Conservation (phyloP, 1,140 invertebrate genomes). For the Drosophila arizonae region DNA sequence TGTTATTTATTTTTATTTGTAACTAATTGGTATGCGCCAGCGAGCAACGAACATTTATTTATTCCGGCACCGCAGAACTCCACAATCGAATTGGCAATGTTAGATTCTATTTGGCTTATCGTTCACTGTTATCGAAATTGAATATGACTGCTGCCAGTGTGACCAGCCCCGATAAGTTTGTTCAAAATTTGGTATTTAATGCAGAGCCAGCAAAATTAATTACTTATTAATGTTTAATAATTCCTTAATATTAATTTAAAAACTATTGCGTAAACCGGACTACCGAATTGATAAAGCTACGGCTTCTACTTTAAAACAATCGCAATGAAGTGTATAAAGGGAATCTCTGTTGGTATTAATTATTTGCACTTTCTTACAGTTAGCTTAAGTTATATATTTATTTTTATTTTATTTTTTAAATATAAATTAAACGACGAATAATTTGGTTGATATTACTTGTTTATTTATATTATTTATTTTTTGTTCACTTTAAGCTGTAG, state of each 20-base stretch:
- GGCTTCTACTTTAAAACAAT: too few relatives aligned
- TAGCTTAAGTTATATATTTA: too few relatives aligned
- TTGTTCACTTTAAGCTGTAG: not conserved
- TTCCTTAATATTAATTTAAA: too few relatives aligned
- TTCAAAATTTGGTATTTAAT: not conserved
- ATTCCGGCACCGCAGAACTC: slow-evolving; percentile 45
- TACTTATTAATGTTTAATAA: too few relatives aligned
- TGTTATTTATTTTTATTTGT: slow-evolving; percentile 6
- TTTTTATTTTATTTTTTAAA: too few relatives aligned
- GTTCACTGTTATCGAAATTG: slow-evolving; percentile 8
- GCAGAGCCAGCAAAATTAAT: not conserved
- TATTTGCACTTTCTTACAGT: too few relatives aligned
- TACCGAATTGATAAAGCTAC: too few relatives aligned
- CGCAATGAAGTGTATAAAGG: too few relatives aligned
- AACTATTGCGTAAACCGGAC: too few relatives aligned
- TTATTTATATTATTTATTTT: too few relatives aligned
- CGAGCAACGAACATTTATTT: slow-evolving; percentile 8
- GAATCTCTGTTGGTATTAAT: too few relatives aligned
- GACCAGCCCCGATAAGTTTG: slow-evolving; percentile 2
- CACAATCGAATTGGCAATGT: slow-evolving; percentile 42
- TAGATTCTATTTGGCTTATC: slow-evolving; percentile 21
- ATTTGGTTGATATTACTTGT: not conserved
- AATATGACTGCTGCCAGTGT: slow-evolving; percentile 1
- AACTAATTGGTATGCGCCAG: slow-evolving; percentile 19
- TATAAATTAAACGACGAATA: too few relatives aligned